Percentiles rank a stretch among this genome's conserved stretches.
Conservation (phyloP, 2,113 vertebrate species). For the Labeo catla region DNA sequence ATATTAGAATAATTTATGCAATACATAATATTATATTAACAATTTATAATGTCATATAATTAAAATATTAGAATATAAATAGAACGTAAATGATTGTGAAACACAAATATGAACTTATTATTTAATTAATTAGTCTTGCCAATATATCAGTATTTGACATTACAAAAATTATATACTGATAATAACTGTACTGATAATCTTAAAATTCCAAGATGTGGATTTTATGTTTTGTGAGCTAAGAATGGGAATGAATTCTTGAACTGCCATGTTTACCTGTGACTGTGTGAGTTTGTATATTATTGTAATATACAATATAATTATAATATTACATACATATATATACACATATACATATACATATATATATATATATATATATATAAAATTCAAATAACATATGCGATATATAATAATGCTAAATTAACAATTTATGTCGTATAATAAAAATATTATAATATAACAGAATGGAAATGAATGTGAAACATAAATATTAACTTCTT, state of each 20-base stretch:
- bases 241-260: background rate
- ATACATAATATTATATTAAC: background rate
- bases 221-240: background rate
- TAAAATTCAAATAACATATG: no score
- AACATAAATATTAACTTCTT: background rate
- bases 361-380: no score
- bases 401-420: background rate
- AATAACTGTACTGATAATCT: background rate
- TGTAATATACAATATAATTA: no score
- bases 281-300: conserved; percentile 35
- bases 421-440: background rate
- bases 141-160: background rate
- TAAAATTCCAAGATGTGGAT: background rate
- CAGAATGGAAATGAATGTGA: background rate
- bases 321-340: no score
- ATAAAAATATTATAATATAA: background rate
- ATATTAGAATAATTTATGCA: no score
- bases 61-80: background rate
- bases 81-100: background rate
- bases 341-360: no score
- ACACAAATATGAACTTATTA: background rate
- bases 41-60: background rate
- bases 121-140: background rate
- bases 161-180: background rate
- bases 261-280: conserved; percentile 69